Base-by-base conservation (phyloP, 37 sponge, comb jelly and placozoan species). In the Axinella damicornis region DNA sequence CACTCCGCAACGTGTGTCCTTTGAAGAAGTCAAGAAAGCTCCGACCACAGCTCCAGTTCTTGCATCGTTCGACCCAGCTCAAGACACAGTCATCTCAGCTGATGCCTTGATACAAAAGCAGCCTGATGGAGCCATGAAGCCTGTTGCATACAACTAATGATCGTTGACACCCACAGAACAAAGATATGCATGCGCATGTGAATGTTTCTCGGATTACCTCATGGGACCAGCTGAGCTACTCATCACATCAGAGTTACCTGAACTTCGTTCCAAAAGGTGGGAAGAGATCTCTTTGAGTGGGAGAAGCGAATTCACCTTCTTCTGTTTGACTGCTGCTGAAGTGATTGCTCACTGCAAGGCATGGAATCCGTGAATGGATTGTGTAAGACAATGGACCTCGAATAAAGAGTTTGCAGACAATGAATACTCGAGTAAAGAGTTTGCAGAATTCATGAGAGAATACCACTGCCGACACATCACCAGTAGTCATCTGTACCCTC, bases 381-480 rank as follows among this genome's bases (percentile, higher is more conserved):
- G 65, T 82, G 0, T 85, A 74, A 2, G 90, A 90, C 69, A 89
- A 89, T 89, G 90, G 79, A 14, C 83, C 90, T 34, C 90, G 62
- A 62, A 65, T 71, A 24, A 63, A 78, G 79, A 20, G 33, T 30
- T 31, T 61, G 16, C 64, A 61, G 14, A 28, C n/a, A n/a, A n/a
- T n/a, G n/a, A 89, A 71, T 88, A 36, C 62, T 61, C 66, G 62
- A 62, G 79, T 71, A 24, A 63, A 78, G 79, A 20, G 33, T 30
- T 31, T 61, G 16, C 64, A 61, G 14, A 28, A 24, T 80, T 85
- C 57, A 57, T 70, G 22, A 46, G 74, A 55, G 69, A 1, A 5
- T 86, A 90, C 53, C 13, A 76, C 2, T 91, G 73, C 31, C 16
- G 0, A 19, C 87, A 91, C 61, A 53, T 38, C 32, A 86, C 83